Base-by-base conservation (phyloP, 2,888 invertebrate genomes). In the Therioaphis trifolii region DNA sequence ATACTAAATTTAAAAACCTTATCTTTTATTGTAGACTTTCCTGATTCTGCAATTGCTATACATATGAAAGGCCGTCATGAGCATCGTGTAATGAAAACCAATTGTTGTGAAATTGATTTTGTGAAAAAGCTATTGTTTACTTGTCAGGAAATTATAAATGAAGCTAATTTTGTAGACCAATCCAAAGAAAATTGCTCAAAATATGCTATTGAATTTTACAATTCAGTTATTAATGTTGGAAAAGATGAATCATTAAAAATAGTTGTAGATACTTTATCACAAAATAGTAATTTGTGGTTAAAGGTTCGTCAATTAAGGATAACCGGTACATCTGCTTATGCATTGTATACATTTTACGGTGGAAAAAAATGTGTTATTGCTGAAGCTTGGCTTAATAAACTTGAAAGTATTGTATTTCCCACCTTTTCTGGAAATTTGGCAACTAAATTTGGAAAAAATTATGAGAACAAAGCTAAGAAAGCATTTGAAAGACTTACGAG, bases 381-480 rank as follows among this genome's bases (percentile, higher is more conserved):
- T n/a, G n/a, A n/a, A n/a, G n/a, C 35, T 40, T 66, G 66, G 40
- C 24, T 40, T 40, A 66, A 21, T 40, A 66, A 66, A 66, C 66
- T 40, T 66, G n/a, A 40, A 66, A 35, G 24, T n/a, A 66, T 66
- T 66, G 40, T 66, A 40, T 66, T 66, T 40, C 66, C 66, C 24
- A 66, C 66, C 40, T 66, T 66, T 66, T 66, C 40, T 40, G 66
- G 66, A 66, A 66, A 52, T 40, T 21, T 21, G 21, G 66, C 66
- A 35, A 66, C 66, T 52, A 52, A 66, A 21, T 66, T 66, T 66
- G 66, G 66, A 29, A 66, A 66, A 66, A 66, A n/a, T 7, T 66
- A 11, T 66, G 66, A 66, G 24, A 12, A 40, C 4, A 66, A n/a
- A n/a, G 66, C 66, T 12, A 66, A 14, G 14, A 21, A n/a, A 40